These are phyloP conservation scores for Probosciger aterrimus DNA, from an alignment of 2,113 vertebrate species.

Conservation along the genomic window DNA sequence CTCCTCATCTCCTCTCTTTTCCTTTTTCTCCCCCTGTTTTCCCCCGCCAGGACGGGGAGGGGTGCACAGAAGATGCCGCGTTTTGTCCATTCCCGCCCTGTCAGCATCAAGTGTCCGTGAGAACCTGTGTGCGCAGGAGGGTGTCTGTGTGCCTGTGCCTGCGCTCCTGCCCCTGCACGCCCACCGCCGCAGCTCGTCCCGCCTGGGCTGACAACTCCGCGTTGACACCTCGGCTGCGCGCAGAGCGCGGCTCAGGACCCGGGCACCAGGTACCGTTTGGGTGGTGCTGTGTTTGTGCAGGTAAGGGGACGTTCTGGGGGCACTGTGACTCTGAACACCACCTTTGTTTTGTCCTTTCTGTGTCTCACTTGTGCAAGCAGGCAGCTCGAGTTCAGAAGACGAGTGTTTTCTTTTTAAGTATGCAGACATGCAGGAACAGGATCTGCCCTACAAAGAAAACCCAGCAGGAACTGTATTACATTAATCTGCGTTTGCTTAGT, in stretches of 20 bases:
- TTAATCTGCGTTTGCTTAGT: neutral
- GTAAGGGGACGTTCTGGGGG: neutral
- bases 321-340: neutral
- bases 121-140: neutral
- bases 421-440: neutral
- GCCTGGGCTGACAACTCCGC: neutral
- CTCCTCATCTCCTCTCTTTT: accelerated
- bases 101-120: neutral
- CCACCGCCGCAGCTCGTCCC: neutral
- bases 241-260: neutral
- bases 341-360: neutral
- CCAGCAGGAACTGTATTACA: neutral
- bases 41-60: neutral
- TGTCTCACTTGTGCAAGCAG: neutral
- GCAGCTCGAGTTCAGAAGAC: neutral
- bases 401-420: neutral
- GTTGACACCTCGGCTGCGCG: neutral
- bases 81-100: neutral
- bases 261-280: neutral
- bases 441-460: neutral
- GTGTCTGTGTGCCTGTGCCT: neutral
- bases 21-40: neutral
- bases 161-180: neutral
- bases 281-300: constrained; percentile 10
- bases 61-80: neutral